Conservation (phyloP, 2,113 vertebrate genomes). For the Callionymus lyra region DNA sequence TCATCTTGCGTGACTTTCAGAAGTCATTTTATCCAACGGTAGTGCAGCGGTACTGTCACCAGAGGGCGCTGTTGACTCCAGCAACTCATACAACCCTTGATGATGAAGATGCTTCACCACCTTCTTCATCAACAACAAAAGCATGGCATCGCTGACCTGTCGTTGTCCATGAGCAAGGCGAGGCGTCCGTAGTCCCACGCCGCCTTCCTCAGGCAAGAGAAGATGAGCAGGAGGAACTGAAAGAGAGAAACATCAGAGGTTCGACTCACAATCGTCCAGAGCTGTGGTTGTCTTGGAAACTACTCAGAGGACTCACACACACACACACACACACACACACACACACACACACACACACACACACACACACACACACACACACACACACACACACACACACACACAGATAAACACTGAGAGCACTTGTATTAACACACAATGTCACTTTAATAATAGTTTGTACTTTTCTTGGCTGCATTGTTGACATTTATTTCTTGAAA, state of each 20-base stretch:
- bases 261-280: background rate
- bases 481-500: too few species aligned
- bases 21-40: too few species aligned
- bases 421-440: too few species aligned
- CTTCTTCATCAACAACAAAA: background rate
- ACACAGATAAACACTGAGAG: too few species aligned
- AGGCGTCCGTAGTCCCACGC: conserved; percentile 96
- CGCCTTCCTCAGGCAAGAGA: conserved; percentile 92
- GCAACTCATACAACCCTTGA: conserved; percentile 22
- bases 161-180: conserved; percentile 88
- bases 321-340: conserved; percentile 37
- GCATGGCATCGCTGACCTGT: conserved; percentile 86
- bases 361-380: too few species aligned
- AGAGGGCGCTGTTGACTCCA: conserved; percentile 48
- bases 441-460: too few species aligned
- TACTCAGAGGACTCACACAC: conserved; percentile 22
- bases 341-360: too few species aligned
- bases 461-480: too few species aligned
- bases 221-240: conserved; percentile 81
- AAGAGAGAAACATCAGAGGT: conserved; percentile 28
- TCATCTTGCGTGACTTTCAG: too few species aligned
- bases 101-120: background rate
- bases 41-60: conserved; percentile 32
- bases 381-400: too few species aligned
- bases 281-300: conserved; percentile 70